Evolutionary conservation across 1,140 invertebrate genomes (phyloP).

Genomic region (Orussus abietinus): DNA sequence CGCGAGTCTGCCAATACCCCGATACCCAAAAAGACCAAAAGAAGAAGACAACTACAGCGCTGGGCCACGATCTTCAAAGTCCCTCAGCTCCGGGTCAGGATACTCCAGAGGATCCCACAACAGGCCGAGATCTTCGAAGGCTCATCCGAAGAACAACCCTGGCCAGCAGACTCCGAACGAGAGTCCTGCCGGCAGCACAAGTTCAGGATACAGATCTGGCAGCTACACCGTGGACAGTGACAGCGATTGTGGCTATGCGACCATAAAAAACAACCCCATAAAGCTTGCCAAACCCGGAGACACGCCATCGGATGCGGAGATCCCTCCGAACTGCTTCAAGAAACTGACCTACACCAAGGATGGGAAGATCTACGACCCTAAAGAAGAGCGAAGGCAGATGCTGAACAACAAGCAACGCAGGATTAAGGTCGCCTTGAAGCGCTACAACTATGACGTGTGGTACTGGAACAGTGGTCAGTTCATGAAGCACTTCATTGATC

Average conservation of each 20-base stretch:
- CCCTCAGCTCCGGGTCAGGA: conserved; percentile 8
- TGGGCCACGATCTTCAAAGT: too few species aligned
- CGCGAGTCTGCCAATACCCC: too few species aligned
- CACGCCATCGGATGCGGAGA: conserved; percentile 7
- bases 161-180: conserved; percentile 11
- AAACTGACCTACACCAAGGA: conserved; percentile 29
- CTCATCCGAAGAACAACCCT: conserved; percentile 10
- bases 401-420: conserved; percentile 45
- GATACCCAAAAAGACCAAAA: too few species aligned
- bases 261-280: conserved; percentile 50
- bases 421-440: conserved; percentile 44
- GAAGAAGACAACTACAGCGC: too few species aligned
- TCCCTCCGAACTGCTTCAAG: conserved; percentile 36
- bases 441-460: conserved; percentile 48
- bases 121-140: conserved; percentile 11
- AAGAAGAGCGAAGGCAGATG: conserved; percentile 18
- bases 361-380: conserved; percentile 32
- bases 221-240: conserved; percentile 55
- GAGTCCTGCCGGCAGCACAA: conserved; percentile 54
- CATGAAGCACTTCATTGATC: conserved; percentile 60
- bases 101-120: too few species aligned
- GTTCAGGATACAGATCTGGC: conserved; percentile 58
- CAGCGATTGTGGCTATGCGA: conserved; percentile 57
- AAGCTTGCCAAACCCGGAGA: conserved; percentile 41
- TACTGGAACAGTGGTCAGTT: conserved; percentile 62